Evolutionary conservation across 2,113 vertebrate genomes (phyloP), one percentile per base, ranked within the genome.

Genomic region (Carassius gibelio): DNA sequence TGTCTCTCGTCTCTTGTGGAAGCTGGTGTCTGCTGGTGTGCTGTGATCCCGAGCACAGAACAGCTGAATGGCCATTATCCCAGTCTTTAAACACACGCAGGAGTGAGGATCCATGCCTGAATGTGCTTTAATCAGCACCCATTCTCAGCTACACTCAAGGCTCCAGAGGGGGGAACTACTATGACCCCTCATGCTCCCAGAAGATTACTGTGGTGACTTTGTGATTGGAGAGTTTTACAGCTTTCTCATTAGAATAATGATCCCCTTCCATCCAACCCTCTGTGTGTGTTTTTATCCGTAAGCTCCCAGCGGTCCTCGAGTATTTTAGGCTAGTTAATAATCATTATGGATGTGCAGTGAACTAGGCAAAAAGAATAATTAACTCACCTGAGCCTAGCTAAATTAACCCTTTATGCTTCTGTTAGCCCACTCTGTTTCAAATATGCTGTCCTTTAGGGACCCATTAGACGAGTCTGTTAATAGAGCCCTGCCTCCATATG

Each of bases 371-470:
- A 92, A 96, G 95, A 95, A 95, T 97, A 97, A 97, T 96, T 97
- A 98, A 96, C 96, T 98, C 96, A 98, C 97, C 98, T 99, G 97
- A 97, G 96, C 96, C 95, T 95, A 96, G 97, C 94, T 93, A 96
- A 96, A 97, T 98, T 96, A 98, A 96, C 96, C 94, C 91, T 93
- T 89, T 93, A 90, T 68, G 89, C 91, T 90, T 93, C 82, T 84
- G 92, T 92, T 93, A 92, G 71, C 90, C 91, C 91, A 71, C 90
- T 89, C 88, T 85, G 87, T 80, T 85, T 86, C 68, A 87, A 93
- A 91, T 87, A 81, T 19, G 75, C 85, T 82, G 87, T 89, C 92
- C 93, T 94, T 93, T 88, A 61, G 93, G 93, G 94, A 95, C 94
- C 92, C 90, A 94, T 95, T 95, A 95, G 90, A 90, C 88, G 82